phyloP scores from a whole-genome alignment of 1,140 invertebrate species.

The Nephila pilipes region DNA sequence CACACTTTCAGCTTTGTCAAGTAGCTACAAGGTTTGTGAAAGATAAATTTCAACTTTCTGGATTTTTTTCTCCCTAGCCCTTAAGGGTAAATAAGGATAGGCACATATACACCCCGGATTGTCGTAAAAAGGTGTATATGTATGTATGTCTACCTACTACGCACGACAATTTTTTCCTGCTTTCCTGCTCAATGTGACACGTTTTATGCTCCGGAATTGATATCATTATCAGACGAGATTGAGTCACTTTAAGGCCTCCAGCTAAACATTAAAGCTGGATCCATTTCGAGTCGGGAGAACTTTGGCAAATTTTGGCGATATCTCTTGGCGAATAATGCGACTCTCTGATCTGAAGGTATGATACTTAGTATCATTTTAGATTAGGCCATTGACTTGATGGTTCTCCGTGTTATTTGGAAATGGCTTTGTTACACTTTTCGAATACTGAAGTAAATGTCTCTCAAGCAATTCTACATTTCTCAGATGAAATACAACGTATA shows the following conservation, averaged over 20 bases:
- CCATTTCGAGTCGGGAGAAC: neutral
- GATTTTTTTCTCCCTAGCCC: neutral
- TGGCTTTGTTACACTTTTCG: too few relatives aligned
- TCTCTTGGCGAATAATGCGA: neutral
- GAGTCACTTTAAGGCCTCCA: neutral
- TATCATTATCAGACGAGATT: conserved; percentile 20
- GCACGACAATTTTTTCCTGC: neutral
- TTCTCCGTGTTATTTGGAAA: too few relatives aligned
- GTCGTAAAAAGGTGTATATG: neutral
- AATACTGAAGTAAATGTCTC: too few relatives aligned
- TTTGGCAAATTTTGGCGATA: neutral
- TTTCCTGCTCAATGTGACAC: neutral
- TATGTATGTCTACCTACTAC: neutral
- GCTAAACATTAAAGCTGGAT: neutral
- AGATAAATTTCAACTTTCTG: conserved; percentile 19
- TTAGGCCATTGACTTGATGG: too few relatives aligned
- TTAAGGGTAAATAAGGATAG: neutral
- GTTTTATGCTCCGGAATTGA: conserved; percentile 19
- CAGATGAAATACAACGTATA: too few relatives aligned
- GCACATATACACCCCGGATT: neutral
- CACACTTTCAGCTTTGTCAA: neutral
- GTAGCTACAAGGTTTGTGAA: neutral
- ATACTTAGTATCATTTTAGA: neutral
- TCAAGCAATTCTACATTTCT: too few relatives aligned
- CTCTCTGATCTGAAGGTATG: neutral